These are phyloP conservation scores for Synanceia verrucosa DNA, from an alignment of 2,797 vertebrate species.

Conservation along the genomic window DNA sequence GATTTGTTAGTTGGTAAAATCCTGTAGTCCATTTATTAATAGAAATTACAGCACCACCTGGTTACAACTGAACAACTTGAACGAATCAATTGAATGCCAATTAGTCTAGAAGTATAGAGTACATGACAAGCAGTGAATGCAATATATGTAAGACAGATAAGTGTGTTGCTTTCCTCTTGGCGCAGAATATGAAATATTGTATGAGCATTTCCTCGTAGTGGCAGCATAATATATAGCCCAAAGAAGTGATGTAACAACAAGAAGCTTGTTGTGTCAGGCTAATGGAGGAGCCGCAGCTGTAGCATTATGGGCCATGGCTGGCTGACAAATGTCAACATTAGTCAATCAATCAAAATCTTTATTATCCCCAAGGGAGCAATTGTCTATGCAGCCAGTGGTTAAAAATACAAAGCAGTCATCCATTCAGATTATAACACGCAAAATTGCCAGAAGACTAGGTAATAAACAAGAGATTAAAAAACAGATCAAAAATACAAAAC, in stretches of 20 bases:
- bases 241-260: neutral
- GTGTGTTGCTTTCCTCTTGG: neutral
- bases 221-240: neutral
- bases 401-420: too few relatives aligned
- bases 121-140: neutral
- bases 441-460: too few relatives aligned
- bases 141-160: neutral
- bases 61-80: neutral
- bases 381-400: too few relatives aligned
- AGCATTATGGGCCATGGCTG: neutral
- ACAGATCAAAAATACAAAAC: too few relatives aligned
- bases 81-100: neutral
- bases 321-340: neutral
- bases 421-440: too few relatives aligned
- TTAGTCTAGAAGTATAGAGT: too few relatives aligned
- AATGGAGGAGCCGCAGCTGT: neutral
- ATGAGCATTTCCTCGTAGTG: neutral
- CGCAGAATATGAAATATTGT: neutral
- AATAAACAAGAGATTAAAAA: too few relatives aligned
- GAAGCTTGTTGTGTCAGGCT: neutral
- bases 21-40: neutral
- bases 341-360: too few relatives aligned
- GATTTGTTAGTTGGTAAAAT: neutral
- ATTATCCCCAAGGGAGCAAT: too few relatives aligned
- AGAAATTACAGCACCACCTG: neutral